phyloP scores from a whole-genome alignment of 2,888 invertebrate species.

The Crocallis elinguaria region DNA sequence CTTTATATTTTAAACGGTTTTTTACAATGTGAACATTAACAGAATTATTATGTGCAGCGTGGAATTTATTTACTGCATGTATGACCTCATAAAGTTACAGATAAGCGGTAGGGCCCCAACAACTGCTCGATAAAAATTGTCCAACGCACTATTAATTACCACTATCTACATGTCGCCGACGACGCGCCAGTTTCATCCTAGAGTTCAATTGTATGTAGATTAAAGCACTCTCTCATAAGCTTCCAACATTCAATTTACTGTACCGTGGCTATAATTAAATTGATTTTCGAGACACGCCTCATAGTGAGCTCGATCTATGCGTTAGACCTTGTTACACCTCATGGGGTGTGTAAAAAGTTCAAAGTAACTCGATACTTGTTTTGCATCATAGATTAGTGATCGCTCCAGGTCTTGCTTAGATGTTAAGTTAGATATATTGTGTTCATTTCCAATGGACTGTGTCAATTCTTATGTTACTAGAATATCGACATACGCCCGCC shows the following conservation, averaged over 20 bases:
- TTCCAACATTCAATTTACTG: conserved; percentile 51
- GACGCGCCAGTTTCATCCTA: conserved; percentile 44
- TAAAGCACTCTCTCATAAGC: conserved; percentile 56
- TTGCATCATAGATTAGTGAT: conserved; percentile 68
- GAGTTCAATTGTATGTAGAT: conserved; percentile 58
- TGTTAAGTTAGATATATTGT: conserved; percentile 67
- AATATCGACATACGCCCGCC: conserved; percentile 86
- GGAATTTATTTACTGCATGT: conserved; percentile 19
- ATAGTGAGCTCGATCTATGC: conserved; percentile 77
- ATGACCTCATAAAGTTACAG: conserved; percentile 30
- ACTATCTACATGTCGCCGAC: conserved; percentile 47
- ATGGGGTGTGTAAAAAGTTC: conserved; percentile 61
- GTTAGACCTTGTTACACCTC: conserved; percentile 77
- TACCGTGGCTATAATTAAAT: conserved; percentile 47
- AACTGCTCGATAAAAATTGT: conserved; percentile 36
- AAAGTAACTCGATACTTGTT: conserved; percentile 62
- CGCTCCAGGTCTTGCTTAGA: conserved; percentile 54
- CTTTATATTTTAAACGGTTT: neutral
- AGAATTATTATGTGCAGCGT: neutral
- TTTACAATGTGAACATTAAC: too few species aligned
- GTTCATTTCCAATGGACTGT: conserved; percentile 84
- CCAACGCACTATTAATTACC: conserved; percentile 34
- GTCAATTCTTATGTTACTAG: conserved; percentile 88
- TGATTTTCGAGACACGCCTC: conserved; percentile 57
- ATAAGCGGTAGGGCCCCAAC: conserved; percentile 30